Conservation (phyloP, 2,888 invertebrate species). For the Drosophila phalerata region DNA sequence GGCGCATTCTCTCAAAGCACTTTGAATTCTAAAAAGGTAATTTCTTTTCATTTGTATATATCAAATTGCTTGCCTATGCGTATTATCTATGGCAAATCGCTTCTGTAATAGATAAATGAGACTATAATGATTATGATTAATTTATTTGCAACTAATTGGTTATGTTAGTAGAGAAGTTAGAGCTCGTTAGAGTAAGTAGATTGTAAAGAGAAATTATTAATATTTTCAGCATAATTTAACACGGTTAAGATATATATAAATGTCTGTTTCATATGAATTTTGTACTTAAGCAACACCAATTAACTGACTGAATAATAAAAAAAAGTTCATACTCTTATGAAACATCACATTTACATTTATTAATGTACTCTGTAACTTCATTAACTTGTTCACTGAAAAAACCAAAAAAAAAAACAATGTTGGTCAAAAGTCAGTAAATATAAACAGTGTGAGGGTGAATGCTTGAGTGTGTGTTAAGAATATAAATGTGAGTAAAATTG, state of each 20-base stretch:
- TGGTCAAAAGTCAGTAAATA: conserved; percentile 57
- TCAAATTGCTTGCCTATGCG: conserved; percentile 30
- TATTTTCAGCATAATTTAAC: no score
- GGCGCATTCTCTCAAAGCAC: conserved; percentile 24
- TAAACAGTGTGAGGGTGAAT: conserved; percentile 33
- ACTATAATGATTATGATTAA: conserved; percentile 3
- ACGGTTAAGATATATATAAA: no score
- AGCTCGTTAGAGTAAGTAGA: no score
- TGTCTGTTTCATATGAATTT: no score
- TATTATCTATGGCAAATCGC: conserved; percentile 4
- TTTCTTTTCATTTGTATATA: conserved; percentile 65
- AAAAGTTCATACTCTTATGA: neutral
- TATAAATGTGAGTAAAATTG: conserved; percentile 63
- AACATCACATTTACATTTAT: conserved; percentile 18
- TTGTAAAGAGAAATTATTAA: no score
- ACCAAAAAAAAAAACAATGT: conserved; percentile 23
- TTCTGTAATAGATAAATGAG: neutral
- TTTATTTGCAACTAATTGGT: conserved; percentile 6
- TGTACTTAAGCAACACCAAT: no score
- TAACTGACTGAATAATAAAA: neutral
- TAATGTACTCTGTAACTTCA: conserved; percentile 48
- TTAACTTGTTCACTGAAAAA: conserved; percentile 50
- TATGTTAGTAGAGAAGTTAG: neutral
- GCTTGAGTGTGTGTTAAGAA: conserved; percentile 49
- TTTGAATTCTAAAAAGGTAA: conserved; percentile 75